Percentiles rank a stretch among this genome's conserved stretches.
These are phyloP conservation scores for Metridium senile DNA, from an alignment of 92 coral and sea anemone species.

Conservation along the genomic window DNA sequence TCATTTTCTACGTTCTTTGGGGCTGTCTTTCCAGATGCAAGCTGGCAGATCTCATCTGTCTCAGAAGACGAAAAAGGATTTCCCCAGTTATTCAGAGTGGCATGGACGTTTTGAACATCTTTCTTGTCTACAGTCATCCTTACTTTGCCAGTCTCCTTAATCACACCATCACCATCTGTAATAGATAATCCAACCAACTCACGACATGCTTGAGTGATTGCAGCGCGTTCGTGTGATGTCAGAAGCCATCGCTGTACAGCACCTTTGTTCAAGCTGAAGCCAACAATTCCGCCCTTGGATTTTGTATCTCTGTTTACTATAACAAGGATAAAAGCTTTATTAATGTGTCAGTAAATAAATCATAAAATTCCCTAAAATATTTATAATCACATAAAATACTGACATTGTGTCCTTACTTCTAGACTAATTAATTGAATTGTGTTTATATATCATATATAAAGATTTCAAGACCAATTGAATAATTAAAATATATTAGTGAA, in stretches of 20 bases:
- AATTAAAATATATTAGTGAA: too few species aligned
- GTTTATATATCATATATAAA: too few species aligned
- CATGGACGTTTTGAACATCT: conserved; percentile 35
- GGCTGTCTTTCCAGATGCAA: conserved; percentile 6
- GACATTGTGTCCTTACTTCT: too few species aligned
- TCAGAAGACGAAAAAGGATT: conserved; percentile 34
- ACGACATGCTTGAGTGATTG: conserved; percentile 40
- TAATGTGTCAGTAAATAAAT: background rate
- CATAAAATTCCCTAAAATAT: background rate
- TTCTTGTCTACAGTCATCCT: conserved; percentile 28
- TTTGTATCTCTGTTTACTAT: conserved; percentile 39
- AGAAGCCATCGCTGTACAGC: conserved; percentile 56
- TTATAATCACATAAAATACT: too few species aligned
- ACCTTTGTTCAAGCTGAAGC: conserved; percentile 33
- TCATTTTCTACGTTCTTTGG: background rate
- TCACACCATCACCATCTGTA: conserved; percentile 27
- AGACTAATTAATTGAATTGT: too few species aligned
- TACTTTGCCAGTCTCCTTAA: conserved; percentile 23
- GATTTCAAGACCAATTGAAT: too few species aligned
- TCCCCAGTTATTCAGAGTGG: conserved; percentile 18
- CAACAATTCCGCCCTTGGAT: background rate
- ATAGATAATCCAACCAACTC: conserved; percentile 49
- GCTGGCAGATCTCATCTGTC: background rate
- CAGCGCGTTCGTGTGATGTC: conserved; percentile 59
- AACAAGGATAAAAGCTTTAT: too few species aligned